Evolutionary conservation across 1,140 invertebrate species (phyloP), one percentile per base, ranked within the genome.

Genomic region (Acromyrmex echinatior): DNA sequence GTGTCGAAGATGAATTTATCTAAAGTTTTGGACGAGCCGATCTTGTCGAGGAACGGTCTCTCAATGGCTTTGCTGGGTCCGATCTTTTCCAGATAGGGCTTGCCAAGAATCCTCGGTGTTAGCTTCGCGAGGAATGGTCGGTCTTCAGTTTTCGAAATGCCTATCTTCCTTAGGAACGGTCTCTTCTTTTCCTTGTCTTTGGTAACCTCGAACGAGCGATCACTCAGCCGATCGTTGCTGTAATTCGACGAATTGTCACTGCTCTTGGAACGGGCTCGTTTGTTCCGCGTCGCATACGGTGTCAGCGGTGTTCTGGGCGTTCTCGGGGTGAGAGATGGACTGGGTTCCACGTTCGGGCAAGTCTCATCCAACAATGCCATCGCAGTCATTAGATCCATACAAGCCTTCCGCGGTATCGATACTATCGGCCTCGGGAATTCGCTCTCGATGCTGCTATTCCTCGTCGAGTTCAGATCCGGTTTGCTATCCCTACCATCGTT

Each of bases 321-420:
- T 73, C 92, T 87, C 5, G 95, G 94, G 0, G 94, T 95, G 56
- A 94, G 74, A 25, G 92, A 92, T 25, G 94, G 95, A 88, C 94
- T 95, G 7, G 87, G 82, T 45, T 95, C 92, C 28, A 91, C 92
- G 66, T 95, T 95, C 9, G 95, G 94, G 21, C 94, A 95, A 18
- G 94, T 95, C 66, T 95, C 95, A 68, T 95, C 95, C 18, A 95
- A 89, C 25, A 95, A 79, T 3, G 93, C 95, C 39, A 95, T 95
- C 0, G 95, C 95, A 31, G 95, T 94, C 6, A 81, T 92, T 3
- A 95, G 73, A 86, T 95, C 95, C 95, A 95, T 95, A 76, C 92
- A 95, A 7, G 93, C 94, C 39, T 94, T 95, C 21, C 95, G 91
- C 0, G 91, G 92, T n/a, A 76, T 28, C 18, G 71, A 16, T 35